Conservation (phyloP, 2,888 invertebrate genomes). For the Pterostichus madidus region DNA sequence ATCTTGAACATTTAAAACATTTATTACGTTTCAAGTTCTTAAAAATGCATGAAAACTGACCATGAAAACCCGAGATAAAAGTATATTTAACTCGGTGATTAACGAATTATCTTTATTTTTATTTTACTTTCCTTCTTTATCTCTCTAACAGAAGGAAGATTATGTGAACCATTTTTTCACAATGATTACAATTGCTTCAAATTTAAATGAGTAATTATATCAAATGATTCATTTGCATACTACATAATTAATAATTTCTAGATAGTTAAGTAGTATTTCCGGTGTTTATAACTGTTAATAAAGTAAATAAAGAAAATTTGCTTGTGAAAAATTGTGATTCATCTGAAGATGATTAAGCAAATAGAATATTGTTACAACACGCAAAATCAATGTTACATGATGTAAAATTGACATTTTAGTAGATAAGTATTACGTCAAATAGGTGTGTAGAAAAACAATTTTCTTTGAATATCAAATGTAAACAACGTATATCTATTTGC, state of each 20-base stretch:
- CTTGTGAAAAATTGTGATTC: slow-evolving; percentile 15
- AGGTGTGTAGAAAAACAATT: neutral
- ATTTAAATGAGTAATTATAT: slow-evolving; percentile 23
- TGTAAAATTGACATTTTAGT: slow-evolving; percentile 1
- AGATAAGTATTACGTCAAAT: slow-evolving; percentile 9
- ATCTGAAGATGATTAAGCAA: neutral
- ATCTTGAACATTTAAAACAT: too few species aligned
- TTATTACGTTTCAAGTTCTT: too few species aligned
- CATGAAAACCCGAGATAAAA: slow-evolving; percentile 34
- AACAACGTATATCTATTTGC: too few species aligned
- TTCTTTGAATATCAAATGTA: too few species aligned
- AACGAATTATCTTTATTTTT: slow-evolving; percentile 31
- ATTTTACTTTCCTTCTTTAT: slow-evolving; percentile 13
- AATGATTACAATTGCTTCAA: neutral
- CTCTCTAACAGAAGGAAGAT: neutral
- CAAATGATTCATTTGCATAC: slow-evolving; percentile 44
- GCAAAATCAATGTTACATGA: neutral
- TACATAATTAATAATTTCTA: slow-evolving; percentile 24
- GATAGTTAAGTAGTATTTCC: slow-evolving; percentile 14
- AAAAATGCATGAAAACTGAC: neutral
- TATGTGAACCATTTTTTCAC: neutral
- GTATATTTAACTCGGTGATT: slow-evolving; percentile 31
- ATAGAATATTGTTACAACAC: neutral
- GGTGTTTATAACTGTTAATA: slow-evolving; percentile 25
- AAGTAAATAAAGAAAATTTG: slow-evolving; percentile 8